These are phyloP conservation scores for Coelinius sp. DNA, from an alignment of 2,888 invertebrate genomes.

Conservation along the genomic window DNA sequence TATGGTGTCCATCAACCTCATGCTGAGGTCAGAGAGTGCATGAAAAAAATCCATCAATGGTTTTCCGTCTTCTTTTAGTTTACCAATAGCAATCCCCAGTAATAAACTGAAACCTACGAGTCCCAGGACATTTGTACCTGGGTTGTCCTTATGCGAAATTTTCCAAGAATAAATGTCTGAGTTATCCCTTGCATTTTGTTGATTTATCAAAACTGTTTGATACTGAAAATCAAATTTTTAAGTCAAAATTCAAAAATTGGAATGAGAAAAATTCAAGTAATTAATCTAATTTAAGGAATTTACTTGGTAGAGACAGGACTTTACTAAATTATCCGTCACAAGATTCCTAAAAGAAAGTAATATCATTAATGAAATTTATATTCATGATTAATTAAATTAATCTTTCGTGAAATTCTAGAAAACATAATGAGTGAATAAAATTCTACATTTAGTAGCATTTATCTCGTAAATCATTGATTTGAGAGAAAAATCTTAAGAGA, in stretches of 20 bases:
- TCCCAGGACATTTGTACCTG: slow-evolving; percentile 88
- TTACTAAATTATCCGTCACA: slow-evolving; percentile 73
- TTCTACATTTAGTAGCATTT: too few species aligned
- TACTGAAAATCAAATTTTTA: slow-evolving; percentile 69
- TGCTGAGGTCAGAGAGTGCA: slow-evolving; percentile 89
- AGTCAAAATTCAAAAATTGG: slow-evolving; percentile 20
- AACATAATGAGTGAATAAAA: too few species aligned
- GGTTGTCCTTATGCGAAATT: slow-evolving; percentile 79
- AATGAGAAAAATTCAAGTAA: neutral
- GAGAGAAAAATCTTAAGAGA: too few species aligned
- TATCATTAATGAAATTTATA: too few species aligned
- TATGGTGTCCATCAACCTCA: slow-evolving; percentile 94
- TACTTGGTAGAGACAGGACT: slow-evolving; percentile 80
- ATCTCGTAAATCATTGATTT: too few species aligned
- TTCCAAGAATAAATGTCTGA: slow-evolving; percentile 72
- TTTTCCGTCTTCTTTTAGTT: slow-evolving; percentile 82
- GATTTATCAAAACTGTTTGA: slow-evolving; percentile 73
- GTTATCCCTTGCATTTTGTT: slow-evolving; percentile 61
- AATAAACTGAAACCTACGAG: slow-evolving; percentile 87
- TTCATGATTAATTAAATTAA: too few species aligned
- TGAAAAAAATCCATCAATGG: slow-evolving; percentile 88
- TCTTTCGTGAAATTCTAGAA: too few species aligned
- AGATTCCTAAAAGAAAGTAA: neutral
- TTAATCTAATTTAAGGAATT: slow-evolving; percentile 26
- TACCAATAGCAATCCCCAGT: slow-evolving; percentile 89